phyloP scores from a whole-genome alignment of 1,140 invertebrate species.

The Acyrthosiphon pisum region DNA sequence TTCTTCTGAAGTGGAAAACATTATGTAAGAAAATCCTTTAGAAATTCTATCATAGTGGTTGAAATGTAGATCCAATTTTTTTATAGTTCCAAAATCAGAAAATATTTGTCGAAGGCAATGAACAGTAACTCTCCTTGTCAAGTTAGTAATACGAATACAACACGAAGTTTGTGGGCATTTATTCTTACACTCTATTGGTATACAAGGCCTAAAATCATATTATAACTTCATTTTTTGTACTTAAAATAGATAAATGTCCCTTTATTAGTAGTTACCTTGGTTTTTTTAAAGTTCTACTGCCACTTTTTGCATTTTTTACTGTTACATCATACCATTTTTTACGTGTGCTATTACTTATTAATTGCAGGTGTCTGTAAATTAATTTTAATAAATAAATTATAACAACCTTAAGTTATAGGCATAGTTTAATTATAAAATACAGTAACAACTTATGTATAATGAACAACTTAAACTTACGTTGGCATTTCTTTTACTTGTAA shows the following conservation, averaged over 20 bases:
- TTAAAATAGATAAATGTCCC: neutral
- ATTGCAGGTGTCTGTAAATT: neutral
- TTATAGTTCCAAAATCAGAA: neutral
- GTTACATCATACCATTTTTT: neutral
- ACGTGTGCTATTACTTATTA: neutral
- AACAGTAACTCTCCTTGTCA: neutral
- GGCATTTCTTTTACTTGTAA: neutral
- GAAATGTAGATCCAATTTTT: neutral
- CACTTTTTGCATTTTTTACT: neutral
- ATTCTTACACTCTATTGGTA: neutral
- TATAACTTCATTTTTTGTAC: neutral
- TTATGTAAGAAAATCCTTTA: neutral
- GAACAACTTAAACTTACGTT: neutral
- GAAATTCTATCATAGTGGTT: neutral
- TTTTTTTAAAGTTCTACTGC: neutral
- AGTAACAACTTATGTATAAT: too few species aligned
- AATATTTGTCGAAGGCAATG: neutral
- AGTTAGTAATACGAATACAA: constrained; percentile 1
- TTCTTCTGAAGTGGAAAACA: neutral
- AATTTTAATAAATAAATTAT: too few species aligned
- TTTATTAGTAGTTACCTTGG: neutral
- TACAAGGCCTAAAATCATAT: neutral
- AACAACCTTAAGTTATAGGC: too few species aligned
- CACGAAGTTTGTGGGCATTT: neutral
- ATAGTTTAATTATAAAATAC: too few species aligned